A percentile compares a stretch with the other conserved stretches of the same genome.
These are phyloP conservation scores for Oscheius myriophilus DNA, from an alignment of 2,888 invertebrate species.

Conservation along the genomic window DNA sequence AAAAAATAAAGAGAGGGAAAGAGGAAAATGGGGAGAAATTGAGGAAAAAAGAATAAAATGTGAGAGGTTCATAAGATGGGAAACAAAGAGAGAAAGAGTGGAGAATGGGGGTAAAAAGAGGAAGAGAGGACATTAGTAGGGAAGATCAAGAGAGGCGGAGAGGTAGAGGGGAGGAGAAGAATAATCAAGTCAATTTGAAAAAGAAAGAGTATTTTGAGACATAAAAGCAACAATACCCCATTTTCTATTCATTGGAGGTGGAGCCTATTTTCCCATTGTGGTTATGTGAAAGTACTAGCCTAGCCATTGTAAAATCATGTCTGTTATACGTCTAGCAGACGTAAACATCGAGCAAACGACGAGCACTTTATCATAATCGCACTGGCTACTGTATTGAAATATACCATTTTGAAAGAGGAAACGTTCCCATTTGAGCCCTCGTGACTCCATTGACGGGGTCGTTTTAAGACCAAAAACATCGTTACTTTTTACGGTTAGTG, in stretches of 20 bases:
- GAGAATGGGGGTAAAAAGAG: background rate
- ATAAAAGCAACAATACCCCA: background rate
- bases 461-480: too few relatives aligned
- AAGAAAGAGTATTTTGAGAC: background rate
- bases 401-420: too few relatives aligned
- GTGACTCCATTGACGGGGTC: too few relatives aligned
- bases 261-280: too few relatives aligned
- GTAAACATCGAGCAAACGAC: too few relatives aligned
- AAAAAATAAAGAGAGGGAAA: background rate
- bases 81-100: background rate
- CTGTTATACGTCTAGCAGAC: too few relatives aligned
- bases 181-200: background rate
- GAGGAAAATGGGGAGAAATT: background rate
- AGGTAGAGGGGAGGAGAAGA: background rate
- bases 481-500: too few relatives aligned
- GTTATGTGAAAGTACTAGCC: too few relatives aligned
- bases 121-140: background rate
- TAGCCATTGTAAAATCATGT: too few relatives aligned
- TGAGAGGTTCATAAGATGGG: background rate
- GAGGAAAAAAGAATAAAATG: background rate
- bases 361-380: too few relatives aligned
- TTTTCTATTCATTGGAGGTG: background rate
- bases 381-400: too few relatives aligned
- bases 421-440: too few relatives aligned
- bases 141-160: constrained; percentile 6